A percentile compares a stretch with the other conserved stretches of the same genome.
Evolutionary conservation across 2,113 vertebrate species (phyloP).

Genomic region (Corvus hawaiiensis): DNA sequence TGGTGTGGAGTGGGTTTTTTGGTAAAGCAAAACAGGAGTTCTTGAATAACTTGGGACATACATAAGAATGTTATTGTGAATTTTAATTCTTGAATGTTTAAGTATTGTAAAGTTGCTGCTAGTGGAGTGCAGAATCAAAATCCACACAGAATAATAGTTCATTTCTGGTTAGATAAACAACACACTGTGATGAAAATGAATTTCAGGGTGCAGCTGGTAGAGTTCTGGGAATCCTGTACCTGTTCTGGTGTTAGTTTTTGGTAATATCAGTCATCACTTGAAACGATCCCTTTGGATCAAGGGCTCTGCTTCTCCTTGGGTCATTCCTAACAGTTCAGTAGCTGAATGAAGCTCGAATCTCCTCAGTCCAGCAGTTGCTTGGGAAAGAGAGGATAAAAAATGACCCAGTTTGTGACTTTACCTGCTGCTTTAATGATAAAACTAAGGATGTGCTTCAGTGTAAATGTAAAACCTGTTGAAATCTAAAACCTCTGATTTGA

Average conservation of each 20-base stretch:
- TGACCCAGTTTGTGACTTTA: neutral
- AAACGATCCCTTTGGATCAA: neutral
- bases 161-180: neutral
- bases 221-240: neutral
- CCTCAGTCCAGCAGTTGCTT: neutral
- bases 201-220: neutral
- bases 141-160: neutral
- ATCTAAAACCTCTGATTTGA: conserved; percentile 26
- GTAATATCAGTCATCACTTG: neutral
- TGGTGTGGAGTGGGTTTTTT: neutral
- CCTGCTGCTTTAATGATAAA: neutral
- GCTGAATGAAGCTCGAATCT: neutral
- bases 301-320: neutral
- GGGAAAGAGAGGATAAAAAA: neutral
- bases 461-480: neutral
- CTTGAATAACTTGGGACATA: neutral
- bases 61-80: neutral
- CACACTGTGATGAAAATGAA: neutral
- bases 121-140: neutral
- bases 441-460: neutral
- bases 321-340: neutral
- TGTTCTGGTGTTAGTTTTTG: neutral
- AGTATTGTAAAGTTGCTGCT: neutral
- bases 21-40: neutral
- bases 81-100: neutral